Percentiles rank a stretch among this genome's conserved stretches.
phyloP scores from a whole-genome alignment of 1,140 invertebrate genomes.

The Macrobrachium nipponense region DNA sequence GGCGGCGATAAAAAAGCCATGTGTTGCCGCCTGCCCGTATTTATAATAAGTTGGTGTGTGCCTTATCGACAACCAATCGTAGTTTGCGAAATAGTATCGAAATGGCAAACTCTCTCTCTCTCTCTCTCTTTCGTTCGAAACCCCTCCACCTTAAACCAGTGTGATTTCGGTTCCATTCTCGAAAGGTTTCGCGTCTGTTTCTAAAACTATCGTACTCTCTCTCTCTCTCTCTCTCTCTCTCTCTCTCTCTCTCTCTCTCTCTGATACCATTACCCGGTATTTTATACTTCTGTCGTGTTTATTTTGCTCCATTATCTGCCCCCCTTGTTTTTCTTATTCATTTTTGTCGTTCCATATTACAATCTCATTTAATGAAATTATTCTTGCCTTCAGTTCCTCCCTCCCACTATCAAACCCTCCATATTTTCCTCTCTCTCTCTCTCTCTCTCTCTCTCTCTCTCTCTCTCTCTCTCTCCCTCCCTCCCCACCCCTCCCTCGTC shows the following conservation, averaged over 20 bases:
- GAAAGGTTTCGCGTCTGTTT: not conserved
- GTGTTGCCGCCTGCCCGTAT: slow-evolving; percentile 30
- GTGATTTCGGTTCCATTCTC: slow-evolving; percentile 8
- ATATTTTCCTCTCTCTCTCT: not conserved
- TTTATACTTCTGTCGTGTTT: not conserved
- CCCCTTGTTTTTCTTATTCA: not conserved
- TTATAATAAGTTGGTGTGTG: slow-evolving; percentile 55
- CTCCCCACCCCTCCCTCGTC: slow-evolving; percentile 1
- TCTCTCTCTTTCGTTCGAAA: not conserved
- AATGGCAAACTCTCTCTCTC: slow-evolving; percentile 41
- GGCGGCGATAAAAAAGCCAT: slow-evolving; percentile 25
- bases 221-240: not conserved
- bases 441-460: slow-evolving; percentile 8
- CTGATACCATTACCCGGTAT: not conserved
- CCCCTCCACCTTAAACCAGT: not conserved
- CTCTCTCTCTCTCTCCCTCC: slow-evolving; percentile 5
- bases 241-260: slow-evolving; percentile 3
- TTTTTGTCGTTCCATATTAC: too few relatives aligned
- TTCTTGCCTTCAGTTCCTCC: not conserved
- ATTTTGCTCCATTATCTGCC: not conserved
- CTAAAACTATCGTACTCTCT: not conserved
- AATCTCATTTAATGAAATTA: too few relatives aligned
- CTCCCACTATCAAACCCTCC: too few relatives aligned
- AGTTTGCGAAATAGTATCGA: slow-evolving; percentile 37
- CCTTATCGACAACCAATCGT: slow-evolving; percentile 43